Percentiles rank a stretch among this genome's conserved stretches.
Evolutionary conservation across 37 sponge, comb jelly and placozoan species (phyloP).

Genomic region (Oscarella lobularis): DNA sequence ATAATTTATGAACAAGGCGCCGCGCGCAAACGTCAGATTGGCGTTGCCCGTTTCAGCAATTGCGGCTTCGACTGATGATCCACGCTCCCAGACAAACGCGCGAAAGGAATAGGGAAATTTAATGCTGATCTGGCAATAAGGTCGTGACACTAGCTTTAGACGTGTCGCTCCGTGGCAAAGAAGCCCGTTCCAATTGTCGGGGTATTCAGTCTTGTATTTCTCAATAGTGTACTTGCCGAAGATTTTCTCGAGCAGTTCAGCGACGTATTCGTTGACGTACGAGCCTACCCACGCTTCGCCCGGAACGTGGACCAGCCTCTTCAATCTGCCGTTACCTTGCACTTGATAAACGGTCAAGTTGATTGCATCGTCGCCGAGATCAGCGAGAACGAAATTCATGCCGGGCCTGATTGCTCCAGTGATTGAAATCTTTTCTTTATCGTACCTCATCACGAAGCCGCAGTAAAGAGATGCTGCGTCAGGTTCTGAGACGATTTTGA

Average conservation of each 20-base stretch:
- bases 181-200: too few relatives aligned
- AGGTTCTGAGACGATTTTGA: neutral
- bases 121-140: too few relatives aligned
- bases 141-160: too few relatives aligned
- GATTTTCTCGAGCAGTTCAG: neutral
- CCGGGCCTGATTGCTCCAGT: neutral
- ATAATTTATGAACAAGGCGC: too few relatives aligned
- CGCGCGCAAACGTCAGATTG: too few relatives aligned
- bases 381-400: neutral
- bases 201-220: too few relatives aligned
- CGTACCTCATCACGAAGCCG: neutral
- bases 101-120: too few relatives aligned
- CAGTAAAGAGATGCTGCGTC: constrained; percentile 2
- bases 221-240: too few relatives aligned
- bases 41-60: too few relatives aligned
- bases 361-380: neutral
- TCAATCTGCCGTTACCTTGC: neutral
- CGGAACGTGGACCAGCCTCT: neutral
- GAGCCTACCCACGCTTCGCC: neutral
- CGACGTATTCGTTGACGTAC: neutral
- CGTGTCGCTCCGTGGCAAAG: too few relatives aligned
- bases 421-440: neutral
- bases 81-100: too few relatives aligned
- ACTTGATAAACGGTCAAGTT: neutral
- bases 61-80: too few relatives aligned